Base-by-base conservation (phyloP, 2,888 invertebrate species). In the Resseliella maxima region DNA sequence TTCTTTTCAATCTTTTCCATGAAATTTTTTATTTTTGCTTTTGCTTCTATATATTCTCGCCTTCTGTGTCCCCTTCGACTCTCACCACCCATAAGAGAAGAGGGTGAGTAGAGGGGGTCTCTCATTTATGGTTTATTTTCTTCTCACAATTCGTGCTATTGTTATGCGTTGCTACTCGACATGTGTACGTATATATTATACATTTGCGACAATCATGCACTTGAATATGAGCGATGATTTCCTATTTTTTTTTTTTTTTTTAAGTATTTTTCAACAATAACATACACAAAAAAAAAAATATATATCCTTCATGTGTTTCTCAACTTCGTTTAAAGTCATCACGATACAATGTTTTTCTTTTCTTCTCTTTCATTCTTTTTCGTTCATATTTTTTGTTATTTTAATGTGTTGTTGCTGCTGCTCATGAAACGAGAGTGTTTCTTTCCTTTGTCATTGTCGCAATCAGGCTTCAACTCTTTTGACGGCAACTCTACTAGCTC, bases 141-240 rank as follows among this genome's bases (percentile, higher is more conserved):
- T 5, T 31, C 31, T 15, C 15, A 27, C 35, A 31, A 15, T 72
- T 72, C 18, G 72, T 72, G 72, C 31, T 72, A 59, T 59, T 59
- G 59, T 59, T 59, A 59, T 27, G 72, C 72, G 72, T 72, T 31
- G 72, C 72, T 72, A 72, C 31, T 72, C 31, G 31, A 35, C 72
- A n/a, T n/a, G 72, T 72, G 72, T 72, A 59, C 15, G 12, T 59
- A 72, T n/a, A 31, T 35, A 31, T 72, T 12, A 31, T 72, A 72
- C 72, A 31, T 35, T 12, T 72, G 72, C 72, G 72, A 72, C 72
- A 72, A 72, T 72, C 72, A 35, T 3, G 31, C 31, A 72, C 72
- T 72, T 72, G 72, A 72, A 72, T 72, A 35, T 72, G 72, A 72
- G 72, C 72, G 72, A 72, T 72, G 72, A 72, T 72, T 72, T 15